These are phyloP conservation scores for Stegodyphus dumicola DNA, from an alignment of 1,140 invertebrate species.

Conservation along the genomic window DNA sequence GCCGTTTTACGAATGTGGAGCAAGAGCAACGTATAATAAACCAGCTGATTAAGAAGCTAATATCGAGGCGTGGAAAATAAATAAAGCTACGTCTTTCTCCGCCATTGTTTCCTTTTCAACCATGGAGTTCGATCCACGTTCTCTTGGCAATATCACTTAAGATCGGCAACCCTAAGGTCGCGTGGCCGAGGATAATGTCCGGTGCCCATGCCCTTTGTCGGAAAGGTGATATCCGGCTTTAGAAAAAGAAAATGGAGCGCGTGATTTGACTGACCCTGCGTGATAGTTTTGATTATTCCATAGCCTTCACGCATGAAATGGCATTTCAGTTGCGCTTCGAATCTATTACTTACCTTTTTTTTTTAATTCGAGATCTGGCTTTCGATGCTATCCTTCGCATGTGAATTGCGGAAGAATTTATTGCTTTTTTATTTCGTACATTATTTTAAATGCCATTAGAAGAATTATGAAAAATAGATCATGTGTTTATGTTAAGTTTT, in stretches of 20 bases:
- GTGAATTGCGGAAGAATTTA: too few species aligned
- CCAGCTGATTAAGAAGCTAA: too few species aligned
- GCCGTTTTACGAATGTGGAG: background rate
- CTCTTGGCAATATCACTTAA: background rate
- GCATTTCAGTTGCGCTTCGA: constrained; percentile 33
- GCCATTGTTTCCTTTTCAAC: constrained; percentile 22
- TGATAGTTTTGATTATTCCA: background rate
- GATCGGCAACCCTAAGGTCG: constrained; percentile 19
- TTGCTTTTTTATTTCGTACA: too few species aligned
- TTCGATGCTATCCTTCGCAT: too few species aligned
- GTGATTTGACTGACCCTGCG: constrained; percentile 40
- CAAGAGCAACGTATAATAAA: background rate
- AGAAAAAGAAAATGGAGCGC: constrained; percentile 54
- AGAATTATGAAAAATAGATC: too few species aligned
- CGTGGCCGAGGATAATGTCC: constrained; percentile 52
- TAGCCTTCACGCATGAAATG: constrained; percentile 42
- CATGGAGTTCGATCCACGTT: constrained; percentile 4
- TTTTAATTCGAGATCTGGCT: too few species aligned
- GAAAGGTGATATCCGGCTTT: constrained; percentile 57
- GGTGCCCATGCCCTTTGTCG: constrained; percentile 43
- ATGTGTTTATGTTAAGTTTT: too few species aligned
- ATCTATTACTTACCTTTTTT: background rate
- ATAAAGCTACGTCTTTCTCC: background rate
- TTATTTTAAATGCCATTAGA: too few species aligned
- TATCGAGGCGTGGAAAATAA: too few species aligned